Evolutionary conservation across 2,113 vertebrate genomes (phyloP).

Genomic region (Labrus mixtus): DNA sequence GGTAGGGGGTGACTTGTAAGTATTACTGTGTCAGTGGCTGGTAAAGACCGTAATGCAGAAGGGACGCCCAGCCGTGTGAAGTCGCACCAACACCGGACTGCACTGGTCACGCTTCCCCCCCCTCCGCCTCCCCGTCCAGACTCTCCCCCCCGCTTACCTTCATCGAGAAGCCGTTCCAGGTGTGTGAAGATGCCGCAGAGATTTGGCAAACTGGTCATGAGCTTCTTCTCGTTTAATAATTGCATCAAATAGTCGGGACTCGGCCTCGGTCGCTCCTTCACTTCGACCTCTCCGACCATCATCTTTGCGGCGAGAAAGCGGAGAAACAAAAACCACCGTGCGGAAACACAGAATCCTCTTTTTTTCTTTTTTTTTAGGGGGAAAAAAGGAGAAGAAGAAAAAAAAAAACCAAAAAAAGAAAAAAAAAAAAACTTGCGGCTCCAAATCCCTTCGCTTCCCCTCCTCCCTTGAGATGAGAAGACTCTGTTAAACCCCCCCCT

Average conservation of each 20-base stretch:
- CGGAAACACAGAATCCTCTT: slow-evolving; percentile 80
- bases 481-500: slow-evolving; percentile 61
- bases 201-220: slow-evolving; percentile 88
- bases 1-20: background rate
- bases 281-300: slow-evolving; percentile 90
- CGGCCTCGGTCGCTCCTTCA: slow-evolving; percentile 90
- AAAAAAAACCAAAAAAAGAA: slow-evolving; percentile 48
- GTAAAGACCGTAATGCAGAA: slow-evolving; percentile 37
- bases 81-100: slow-evolving; percentile 47
- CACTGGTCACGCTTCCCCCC: slow-evolving; percentile 48
- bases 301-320: slow-evolving; percentile 82
- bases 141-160: slow-evolving; percentile 78
- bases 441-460: slow-evolving; percentile 78
- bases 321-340: slow-evolving; percentile 72
- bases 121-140: slow-evolving; percentile 1
- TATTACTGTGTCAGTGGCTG: background rate
- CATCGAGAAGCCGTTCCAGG: slow-evolving; percentile 87
- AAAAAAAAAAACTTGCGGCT: slow-evolving; percentile 80
- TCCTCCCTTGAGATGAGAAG: slow-evolving; percentile 70
- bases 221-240: slow-evolving; percentile 88
- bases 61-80: slow-evolving; percentile 38
- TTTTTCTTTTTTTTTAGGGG: slow-evolving; percentile 49
- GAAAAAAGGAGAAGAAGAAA: slow-evolving; percentile 46
- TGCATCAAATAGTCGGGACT: slow-evolving; percentile 91
- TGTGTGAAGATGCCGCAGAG: slow-evolving; percentile 90